Conservation (phyloP, 2,888 invertebrate genomes). For the Rotaria magnacalcarata region DNA sequence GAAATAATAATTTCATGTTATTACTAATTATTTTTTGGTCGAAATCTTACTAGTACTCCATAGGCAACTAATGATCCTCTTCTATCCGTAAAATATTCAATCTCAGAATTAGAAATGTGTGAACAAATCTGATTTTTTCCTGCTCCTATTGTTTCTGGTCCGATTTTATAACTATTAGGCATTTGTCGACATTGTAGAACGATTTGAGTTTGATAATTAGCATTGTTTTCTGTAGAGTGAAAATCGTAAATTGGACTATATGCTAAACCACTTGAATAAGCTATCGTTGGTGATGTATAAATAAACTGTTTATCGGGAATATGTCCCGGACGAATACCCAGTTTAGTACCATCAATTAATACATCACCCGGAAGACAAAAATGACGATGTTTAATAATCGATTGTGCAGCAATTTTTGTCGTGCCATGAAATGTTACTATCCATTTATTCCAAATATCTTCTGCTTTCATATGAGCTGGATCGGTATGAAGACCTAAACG, state of each 20-base stretch:
- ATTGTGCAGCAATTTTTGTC: neutral
- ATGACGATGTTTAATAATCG: neutral
- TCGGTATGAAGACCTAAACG: neutral
- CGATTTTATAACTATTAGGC: neutral
- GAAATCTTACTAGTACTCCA: no score
- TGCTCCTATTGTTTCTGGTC: neutral
- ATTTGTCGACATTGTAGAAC: neutral
- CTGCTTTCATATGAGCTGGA: neutral
- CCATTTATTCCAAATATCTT: neutral
- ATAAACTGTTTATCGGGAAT: neutral
- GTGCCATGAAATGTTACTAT: neutral
- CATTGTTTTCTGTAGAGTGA: neutral
- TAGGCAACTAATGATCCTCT: neutral
- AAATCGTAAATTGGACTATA: neutral
- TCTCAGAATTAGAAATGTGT: neutral
- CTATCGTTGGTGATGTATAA: constrained; percentile 1
- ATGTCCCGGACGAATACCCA: constrained; percentile 1
- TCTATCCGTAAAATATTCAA: neutral
- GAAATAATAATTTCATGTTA: no score
- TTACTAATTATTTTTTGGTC: no score
- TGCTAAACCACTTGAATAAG: neutral
- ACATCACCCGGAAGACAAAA: neutral
- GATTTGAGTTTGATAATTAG: neutral
- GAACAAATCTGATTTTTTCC: neutral
- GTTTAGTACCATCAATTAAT: neutral